Evolutionary conservation across 2,888 invertebrate genomes (phyloP), one percentile per base, ranked within the genome.

Genomic region (Dryobotodes eremita): DNA sequence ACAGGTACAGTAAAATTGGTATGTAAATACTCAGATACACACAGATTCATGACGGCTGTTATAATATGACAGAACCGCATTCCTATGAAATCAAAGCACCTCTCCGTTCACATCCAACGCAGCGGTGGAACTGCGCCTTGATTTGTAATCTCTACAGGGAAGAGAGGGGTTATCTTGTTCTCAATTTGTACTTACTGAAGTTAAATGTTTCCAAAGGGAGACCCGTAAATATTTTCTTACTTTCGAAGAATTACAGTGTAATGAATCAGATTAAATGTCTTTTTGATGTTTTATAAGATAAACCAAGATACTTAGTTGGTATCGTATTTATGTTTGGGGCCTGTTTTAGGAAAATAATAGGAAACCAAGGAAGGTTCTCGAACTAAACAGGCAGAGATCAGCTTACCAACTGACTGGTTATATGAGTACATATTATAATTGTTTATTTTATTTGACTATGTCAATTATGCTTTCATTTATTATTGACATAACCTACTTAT

Each of bases 231-330:
- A n/a, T 61, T 62, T 68, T n/a, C 23, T 36, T 53, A 26, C 64
- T 48, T 64, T 31, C 13, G 11, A 23, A 11, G 48, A 75, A 57
- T 80, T 36, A 71, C 42, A 13, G 23, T 6, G 46, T 70, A 61
- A 73, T 79, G 50, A 81, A 62, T 53, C 50, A 48, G n/a, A 77
- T 77, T 71, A 72, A 75, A 83, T 26, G 2, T 53, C 23, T 62
- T 73, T 77, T 26, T 46, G 42, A 31, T 70, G 42, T 57, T 48
- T 20, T 23, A 26, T 50, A 65, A 48, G 17, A 61, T 23, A 26
- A 75, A 31, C 11, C 23, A 31, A 42, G 15, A 15, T 42, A 26
- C 53, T 71, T 42, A 2, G n/a, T 57, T 26, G 6, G 75, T 31
- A 46, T n/a, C 8, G 17, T 1, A 46, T 71, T 20, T 17, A 23